Conservation (phyloP, 2,797 vertebrate genomes). For the Lophius americanus region DNA sequence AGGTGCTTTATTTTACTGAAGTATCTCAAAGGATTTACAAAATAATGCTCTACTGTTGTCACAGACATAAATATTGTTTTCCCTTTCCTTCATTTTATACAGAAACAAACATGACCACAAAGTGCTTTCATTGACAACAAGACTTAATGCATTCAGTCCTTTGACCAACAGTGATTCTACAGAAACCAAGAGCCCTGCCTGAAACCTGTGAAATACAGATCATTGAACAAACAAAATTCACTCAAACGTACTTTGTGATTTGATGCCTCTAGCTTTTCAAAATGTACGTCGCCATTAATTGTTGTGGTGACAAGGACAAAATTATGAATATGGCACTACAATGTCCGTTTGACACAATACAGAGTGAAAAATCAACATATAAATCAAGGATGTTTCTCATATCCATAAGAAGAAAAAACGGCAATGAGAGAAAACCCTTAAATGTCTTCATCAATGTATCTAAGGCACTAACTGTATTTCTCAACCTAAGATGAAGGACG, state of each 20-base stretch:
- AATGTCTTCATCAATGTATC: constrained; percentile 62
- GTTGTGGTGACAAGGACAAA: constrained; percentile 34
- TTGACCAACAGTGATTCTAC: constrained; percentile 44
- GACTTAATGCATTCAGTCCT: constrained; percentile 24
- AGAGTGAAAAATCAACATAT: constrained; percentile 31
- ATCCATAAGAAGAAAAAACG: constrained; percentile 36
- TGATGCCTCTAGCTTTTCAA: constrained; percentile 55
- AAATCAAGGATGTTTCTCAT: constrained; percentile 25
- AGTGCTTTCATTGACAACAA: constrained; percentile 64
- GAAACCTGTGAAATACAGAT: constrained; percentile 40
- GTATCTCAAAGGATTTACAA: constrained; percentile 77
- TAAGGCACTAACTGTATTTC: constrained; percentile 78
- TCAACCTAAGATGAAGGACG: constrained; percentile 60
- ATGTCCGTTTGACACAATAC: constrained; percentile 40
- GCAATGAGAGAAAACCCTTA: constrained; percentile 15
- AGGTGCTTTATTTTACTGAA: constrained; percentile 87
- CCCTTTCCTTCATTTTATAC: constrained; percentile 65
- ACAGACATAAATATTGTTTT: constrained; percentile 61
- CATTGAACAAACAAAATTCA: constrained; percentile 36
- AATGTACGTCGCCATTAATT: constrained; percentile 41
- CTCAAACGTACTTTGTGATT: constrained; percentile 50
- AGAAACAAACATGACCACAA: constrained; percentile 63
- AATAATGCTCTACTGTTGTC: constrained; percentile 71
- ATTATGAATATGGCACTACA: constrained; percentile 65
- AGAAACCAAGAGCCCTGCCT: constrained; percentile 57